Evolutionary conservation across 2,797 vertebrate species (phyloP), one percentile per base, ranked within the genome.

Genomic region (Peromyscus melanophrys): DNA sequence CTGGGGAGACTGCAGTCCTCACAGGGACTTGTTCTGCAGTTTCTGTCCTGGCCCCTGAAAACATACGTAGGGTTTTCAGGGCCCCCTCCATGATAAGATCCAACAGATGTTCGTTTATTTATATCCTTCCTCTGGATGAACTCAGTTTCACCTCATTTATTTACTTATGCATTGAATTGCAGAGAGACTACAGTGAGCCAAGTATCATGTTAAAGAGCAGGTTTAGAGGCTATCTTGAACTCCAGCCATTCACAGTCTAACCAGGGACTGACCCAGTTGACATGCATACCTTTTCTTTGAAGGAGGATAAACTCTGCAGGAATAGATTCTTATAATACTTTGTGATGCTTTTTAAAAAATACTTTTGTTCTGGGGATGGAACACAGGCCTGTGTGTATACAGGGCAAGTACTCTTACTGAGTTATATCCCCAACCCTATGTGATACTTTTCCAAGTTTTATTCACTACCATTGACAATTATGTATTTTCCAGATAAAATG

Each of bases 131-230:
- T 80, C 59, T 3, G 23, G 69, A 27, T 27, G 27, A n/a, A 14
- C 65, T 92, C 69, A 67, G 43, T 43, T 49, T 19, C 37, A 81
- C 12, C 95, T 65, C 61, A 65, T 59, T 40, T 94, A 55, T 92
- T 94, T 65, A 89, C 25, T 86, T 71, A 37, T 21, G 94, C 46
- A 63, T 91, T 86, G 52, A 77, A 37, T 57, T 90, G 25, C 27
- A 65, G 67, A 90, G 25, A 82, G 34, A 90, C 92, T 75, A 94
- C 17, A 85, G 25, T n/a, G 52, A 49, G 31, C 34, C 49, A 43
- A 93, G 31, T 3, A 34, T 80, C 31, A 6, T 9, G 27, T 43
- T 83, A 59, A 91, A 65, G 4, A 82, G 29, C 27, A 92, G 34
- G 52, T 57, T 73, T n/a, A 82, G 37, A 10, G 82, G 14, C 55